Base-by-base conservation (phyloP, 1,140 invertebrate genomes). In the Drosophila repletoides region DNA sequence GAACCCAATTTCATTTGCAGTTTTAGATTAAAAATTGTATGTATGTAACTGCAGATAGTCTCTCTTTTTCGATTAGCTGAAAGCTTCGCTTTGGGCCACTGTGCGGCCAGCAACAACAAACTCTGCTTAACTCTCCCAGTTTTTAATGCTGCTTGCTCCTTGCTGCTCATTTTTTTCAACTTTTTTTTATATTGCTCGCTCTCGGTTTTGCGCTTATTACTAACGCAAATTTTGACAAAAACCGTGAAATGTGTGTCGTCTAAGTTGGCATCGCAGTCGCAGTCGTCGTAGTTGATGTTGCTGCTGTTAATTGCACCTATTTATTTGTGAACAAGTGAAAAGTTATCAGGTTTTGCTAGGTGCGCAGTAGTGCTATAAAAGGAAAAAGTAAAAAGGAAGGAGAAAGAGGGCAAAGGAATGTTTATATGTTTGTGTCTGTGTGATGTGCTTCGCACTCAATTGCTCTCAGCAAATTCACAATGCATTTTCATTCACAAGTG, bases 401-500 rank as follows among this genome's bases (percentile, higher is more conserved):
- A 22, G 10, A 12, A 38, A 41, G 6, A 38, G 26, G 19, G 41
- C 22, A 19, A 10, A 36, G 24, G 28, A 10, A 43, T 41, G 3
- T 36, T 7, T 36, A 31, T 17, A 46, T 49, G 43, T 69, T 52
- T 41, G 3, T 38, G 29, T 48, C 3, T 45, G 28, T 51, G 36
- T 28, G 24, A n/a, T 26, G 29, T 29, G 61, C 14, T 14, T 3
- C 19, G 49, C 28, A 31, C 45, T 61, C 49, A 45, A 56, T 58
- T 55, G 58, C 49, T 36, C 51, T 51, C 69, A 31, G 56, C 45
- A 68, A 38, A 72, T 64, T 69, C 69, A 70, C 64, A 68, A 81
- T 69, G 73, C 41, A 64, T 65, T 58, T 84, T 74, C 80, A 84
- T 86, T 86, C 72, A 80, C 72, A 84, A 86, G 80, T 72, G 80